These are phyloP conservation scores for Neolamprologus fasciatus DNA, from an alignment of 2,113 vertebrate species.

Conservation along the genomic window DNA sequence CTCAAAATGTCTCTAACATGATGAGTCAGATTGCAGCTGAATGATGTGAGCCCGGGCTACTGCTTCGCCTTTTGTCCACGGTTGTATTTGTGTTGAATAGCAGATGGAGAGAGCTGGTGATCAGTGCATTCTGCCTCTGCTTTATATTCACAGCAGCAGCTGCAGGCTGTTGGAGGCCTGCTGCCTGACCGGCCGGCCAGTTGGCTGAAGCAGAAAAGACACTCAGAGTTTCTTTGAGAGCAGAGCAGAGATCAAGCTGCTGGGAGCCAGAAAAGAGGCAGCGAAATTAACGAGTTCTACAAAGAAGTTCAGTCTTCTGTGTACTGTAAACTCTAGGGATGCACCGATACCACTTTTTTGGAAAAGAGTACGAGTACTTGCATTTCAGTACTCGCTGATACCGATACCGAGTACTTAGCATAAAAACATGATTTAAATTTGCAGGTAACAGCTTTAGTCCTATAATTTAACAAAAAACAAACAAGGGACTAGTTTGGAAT, in stretches of 20 bases:
- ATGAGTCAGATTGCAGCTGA: background rate
- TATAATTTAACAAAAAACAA: no score
- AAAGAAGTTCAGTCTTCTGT: background rate
- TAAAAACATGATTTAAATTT: no score
- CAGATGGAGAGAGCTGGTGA: conserved; percentile 11
- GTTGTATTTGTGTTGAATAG: background rate
- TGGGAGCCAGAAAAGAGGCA: background rate
- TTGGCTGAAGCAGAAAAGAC: conserved; percentile 22
- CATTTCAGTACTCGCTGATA: no score
- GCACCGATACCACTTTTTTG: no score
- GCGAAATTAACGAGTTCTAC: background rate
- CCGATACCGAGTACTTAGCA: no score
- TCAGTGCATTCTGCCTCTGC: conserved; percentile 11
- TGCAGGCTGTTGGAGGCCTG: conserved; percentile 29
- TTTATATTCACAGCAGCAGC: conserved; percentile 41
- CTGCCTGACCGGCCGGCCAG: conserved; percentile 11
- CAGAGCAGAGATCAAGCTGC: conserved; percentile 21
- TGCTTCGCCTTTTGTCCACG: background rate
- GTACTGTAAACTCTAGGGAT: background rate
- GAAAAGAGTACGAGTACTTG: no score
- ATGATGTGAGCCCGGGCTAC: background rate
- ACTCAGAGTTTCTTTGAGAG: conserved; percentile 4
- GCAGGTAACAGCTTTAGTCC: no score
- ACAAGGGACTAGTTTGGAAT: no score
- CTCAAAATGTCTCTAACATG: background rate